phyloP scores from a whole-genome alignment of 2,888 invertebrate genomes.

The Drosophila mercatorum region DNA sequence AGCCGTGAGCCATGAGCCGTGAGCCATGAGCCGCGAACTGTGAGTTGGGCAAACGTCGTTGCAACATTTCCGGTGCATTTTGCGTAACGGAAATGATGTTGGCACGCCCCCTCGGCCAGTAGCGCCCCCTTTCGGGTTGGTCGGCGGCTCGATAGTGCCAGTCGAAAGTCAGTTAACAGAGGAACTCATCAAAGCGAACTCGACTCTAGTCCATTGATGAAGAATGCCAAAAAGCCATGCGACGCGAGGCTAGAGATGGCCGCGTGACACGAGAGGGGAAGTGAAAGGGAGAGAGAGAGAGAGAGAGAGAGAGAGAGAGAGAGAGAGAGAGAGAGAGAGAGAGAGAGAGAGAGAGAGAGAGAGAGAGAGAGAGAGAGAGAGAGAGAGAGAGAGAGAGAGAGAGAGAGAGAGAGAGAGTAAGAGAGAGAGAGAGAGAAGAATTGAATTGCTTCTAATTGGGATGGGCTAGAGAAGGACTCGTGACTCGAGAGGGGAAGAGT shows the following conservation, averaged over 20 bases:
- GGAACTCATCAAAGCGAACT: constrained; percentile 34
- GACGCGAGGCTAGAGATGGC: neutral
- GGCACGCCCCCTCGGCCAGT: constrained; percentile 10
- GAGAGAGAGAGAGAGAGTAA: neutral
- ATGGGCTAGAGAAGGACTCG: too few relatives aligned
- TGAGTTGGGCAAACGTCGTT: constrained; percentile 50
- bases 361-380: neutral
- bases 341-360: neutral
- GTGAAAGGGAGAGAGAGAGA: neutral
- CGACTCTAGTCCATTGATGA: constrained; percentile 11
- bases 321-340: neutral
- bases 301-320: neutral
- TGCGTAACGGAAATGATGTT: constrained; percentile 73
- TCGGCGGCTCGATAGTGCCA: neutral
- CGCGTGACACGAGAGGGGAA: neutral
- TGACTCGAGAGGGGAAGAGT: too few relatives aligned
- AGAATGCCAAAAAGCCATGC: constrained; percentile 11
- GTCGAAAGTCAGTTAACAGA: constrained; percentile 1
- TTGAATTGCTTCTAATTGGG: too few relatives aligned
- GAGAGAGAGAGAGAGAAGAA: neutral
- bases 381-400: neutral
- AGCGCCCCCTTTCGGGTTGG: neutral
- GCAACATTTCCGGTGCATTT: constrained; percentile 74
- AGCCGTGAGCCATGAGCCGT: constrained; percentile 6
- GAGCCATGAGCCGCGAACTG: neutral